These are phyloP conservation scores for Plotosus lineatus DNA, from an alignment of 2,113 vertebrate species.

Conservation along the genomic window DNA sequence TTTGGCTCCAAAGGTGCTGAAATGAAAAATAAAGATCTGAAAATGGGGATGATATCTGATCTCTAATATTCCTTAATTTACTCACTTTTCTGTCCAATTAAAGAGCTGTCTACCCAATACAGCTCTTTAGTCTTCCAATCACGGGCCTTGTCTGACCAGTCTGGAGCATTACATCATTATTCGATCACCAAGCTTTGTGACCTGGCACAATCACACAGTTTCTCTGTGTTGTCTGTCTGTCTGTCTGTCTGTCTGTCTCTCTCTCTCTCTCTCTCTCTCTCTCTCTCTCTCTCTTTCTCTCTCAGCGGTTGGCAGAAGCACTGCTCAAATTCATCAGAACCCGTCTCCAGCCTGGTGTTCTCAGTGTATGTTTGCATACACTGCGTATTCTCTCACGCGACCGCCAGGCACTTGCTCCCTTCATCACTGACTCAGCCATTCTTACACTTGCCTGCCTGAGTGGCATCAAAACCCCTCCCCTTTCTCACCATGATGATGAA, in stretches of 20 bases:
- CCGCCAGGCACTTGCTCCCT: constrained; percentile 58
- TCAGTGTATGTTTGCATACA: constrained; percentile 57
- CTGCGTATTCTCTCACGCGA: constrained; percentile 68
- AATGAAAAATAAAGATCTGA: too few species aligned
- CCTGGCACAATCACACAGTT: background rate
- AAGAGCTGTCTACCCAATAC: too few species aligned
- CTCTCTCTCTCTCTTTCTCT: background rate
- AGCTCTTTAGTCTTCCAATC: background rate
- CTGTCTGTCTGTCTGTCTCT: background rate
- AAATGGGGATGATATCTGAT: too few species aligned
- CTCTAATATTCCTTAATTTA: too few species aligned
- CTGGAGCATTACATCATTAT: background rate
- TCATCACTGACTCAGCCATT: constrained; percentile 58
- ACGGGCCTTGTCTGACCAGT: background rate
- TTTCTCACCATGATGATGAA: constrained; percentile 23
- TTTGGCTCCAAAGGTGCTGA: too few species aligned
- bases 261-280: background rate
- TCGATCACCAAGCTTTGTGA: too few species aligned
- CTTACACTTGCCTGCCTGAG: constrained; percentile 59
- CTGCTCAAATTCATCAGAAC: constrained; percentile 61
- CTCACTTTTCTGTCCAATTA: background rate
- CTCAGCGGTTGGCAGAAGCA: constrained; percentile 61
- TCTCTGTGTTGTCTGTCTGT: background rate
- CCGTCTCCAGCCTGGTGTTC: constrained; percentile 56
- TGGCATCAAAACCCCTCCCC: constrained; percentile 50